Base-by-base conservation (phyloP, 2,888 invertebrate genomes). In the Phaedon cochleariae region DNA sequence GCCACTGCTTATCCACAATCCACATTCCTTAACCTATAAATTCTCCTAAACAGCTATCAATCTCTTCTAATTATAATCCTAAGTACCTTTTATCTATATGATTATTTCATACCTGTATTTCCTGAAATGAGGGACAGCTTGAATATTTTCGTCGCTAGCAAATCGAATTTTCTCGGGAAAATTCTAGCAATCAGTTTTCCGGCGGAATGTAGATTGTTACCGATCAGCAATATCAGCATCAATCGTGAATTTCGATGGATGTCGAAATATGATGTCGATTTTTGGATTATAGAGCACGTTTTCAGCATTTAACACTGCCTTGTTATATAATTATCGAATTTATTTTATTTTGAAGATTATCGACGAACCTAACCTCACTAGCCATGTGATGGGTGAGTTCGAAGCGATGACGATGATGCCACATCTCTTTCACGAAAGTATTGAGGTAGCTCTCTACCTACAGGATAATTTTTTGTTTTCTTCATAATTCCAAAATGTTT, bases 71-170 rank as follows among this genome's bases (percentile, higher is more conserved):
- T 3, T 26, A 5, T 26, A 5, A 7, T 26, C 7, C 26, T n/a
- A n/a, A n/a, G n/a, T n/a, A n/a, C n/a, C n/a, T n/a, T 5, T 26
- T 26, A 5, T 26, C 26, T 3, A 5, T 26, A 3, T 26, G 7
- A 26, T 49, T 58, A 58, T 2, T 58, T 46, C 31, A 46, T 37
- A 65, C 58, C 65, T 65, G 62, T 53, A 59, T n/a, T n/a, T n/a
- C n/a, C n/a, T n/a, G 26, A 51, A 51, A 54, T 22, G 21, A 46
- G 20, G 37, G 20, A 49, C 20, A 59, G n/a, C 46, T 10, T 52
- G 57, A 57, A 51, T 62, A 65, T 61, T 62, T 65, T 51, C 17
- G 17, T 53, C 41, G n/a, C 31, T 52, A 21, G 46, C 48, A 17
- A 22, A 12, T 26, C 61, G 53, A 52, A 62, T 62, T 57, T 62